Percentiles rank a stretch among this genome's conserved stretches.
These are phyloP conservation scores for Pristiophorus japonicus DNA, from an alignment of 2,113 vertebrate genomes.

Conservation along the genomic window DNA sequence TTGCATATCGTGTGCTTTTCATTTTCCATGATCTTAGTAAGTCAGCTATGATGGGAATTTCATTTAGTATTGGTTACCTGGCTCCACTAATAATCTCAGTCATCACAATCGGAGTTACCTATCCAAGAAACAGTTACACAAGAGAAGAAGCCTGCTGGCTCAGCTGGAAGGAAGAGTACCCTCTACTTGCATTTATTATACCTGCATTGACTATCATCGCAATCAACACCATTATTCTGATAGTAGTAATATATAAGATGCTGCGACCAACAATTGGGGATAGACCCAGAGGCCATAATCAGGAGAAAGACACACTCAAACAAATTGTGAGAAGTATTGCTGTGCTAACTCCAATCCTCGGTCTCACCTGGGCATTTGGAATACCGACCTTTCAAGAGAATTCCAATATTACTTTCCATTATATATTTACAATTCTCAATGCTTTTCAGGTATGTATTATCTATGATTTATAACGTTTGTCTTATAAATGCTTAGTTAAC, in stretches of 20 bases:
- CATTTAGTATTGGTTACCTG: conserved; percentile 69
- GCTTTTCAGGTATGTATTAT: conserved; percentile 67
- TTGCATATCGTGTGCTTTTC: conserved; percentile 69
- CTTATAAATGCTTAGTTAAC: not conserved
- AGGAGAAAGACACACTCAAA: conserved; percentile 57
- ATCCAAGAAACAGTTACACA: conserved; percentile 57
- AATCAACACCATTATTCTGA: conserved; percentile 68
- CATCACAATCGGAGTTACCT: conserved; percentile 67
- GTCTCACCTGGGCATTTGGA: conserved; percentile 79
- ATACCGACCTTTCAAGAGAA: conserved; percentile 54
- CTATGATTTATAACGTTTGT: not conserved
- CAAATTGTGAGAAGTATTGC: conserved; percentile 68
- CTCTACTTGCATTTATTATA: conserved; percentile 70
- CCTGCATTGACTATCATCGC: conserved; percentile 68
- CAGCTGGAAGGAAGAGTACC: conserved; percentile 66
- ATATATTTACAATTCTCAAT: conserved; percentile 68
- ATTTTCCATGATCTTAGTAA: conserved; percentile 69
- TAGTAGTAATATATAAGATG: conserved; percentile 66
- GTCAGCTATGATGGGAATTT: conserved; percentile 57
- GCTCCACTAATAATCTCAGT: conserved; percentile 68
- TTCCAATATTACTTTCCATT: conserved; percentile 47
- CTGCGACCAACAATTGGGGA: conserved; percentile 58
- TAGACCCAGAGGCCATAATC: conserved; percentile 42
- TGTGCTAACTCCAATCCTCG: conserved; percentile 74
- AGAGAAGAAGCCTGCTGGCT: conserved; percentile 70